Evolutionary conservation across 2,888 invertebrate species (phyloP).

Genomic region (Lasioglossum oenotherae): DNA sequence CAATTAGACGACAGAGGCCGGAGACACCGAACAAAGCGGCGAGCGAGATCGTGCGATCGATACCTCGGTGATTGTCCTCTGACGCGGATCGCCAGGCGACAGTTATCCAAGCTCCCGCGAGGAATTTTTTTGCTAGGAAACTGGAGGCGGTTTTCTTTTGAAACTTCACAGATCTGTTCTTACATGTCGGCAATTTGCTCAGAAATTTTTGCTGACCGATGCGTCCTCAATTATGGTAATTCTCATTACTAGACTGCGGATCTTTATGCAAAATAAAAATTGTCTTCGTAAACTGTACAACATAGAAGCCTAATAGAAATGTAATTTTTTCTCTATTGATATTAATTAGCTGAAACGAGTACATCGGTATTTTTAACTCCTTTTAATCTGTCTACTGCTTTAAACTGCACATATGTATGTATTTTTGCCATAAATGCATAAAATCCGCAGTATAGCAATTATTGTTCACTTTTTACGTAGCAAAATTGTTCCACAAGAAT

Average conservation of each 20-base stretch:
- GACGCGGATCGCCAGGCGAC: not conserved
- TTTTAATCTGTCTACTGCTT: no score
- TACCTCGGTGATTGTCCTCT: not conserved
- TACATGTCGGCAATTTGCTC: not conserved
- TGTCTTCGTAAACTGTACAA: no score
- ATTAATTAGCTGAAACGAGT: no score
- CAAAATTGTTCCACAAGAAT: no score
- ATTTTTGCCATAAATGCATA: no score
- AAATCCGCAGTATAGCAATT: no score
- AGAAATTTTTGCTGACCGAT: not conserved
- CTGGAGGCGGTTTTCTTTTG: not conserved
- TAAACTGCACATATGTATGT: no score
- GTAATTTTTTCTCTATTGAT: no score
- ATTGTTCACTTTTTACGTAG: not conserved
- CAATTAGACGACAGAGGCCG: slow-evolving; percentile 35
- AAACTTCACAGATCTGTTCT: not conserved
- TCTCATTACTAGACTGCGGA: no score
- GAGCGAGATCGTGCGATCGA: not conserved
- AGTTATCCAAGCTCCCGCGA: not conserved
- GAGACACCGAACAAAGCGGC: not conserved
- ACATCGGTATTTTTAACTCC: no score
- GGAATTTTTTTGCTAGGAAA: not conserved
- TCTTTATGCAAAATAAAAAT: no score
- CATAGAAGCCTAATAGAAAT: no score
- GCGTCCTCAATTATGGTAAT: not conserved